Conservation (phyloP, 2,888 invertebrate genomes). For the Drosophila melanosoma region DNA sequence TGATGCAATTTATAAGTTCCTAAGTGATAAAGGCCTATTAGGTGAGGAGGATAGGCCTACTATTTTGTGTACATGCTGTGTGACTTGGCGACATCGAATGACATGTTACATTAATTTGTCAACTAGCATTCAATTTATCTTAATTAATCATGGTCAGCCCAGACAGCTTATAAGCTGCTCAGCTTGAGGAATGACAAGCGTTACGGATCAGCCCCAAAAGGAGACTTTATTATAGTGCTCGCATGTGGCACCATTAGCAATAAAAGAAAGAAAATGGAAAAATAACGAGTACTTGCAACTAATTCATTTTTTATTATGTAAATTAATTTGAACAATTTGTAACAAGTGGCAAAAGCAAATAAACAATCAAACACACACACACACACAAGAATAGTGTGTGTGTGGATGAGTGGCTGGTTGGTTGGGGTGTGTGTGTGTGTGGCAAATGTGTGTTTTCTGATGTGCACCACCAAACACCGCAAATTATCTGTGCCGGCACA, state of each 20-base stretch:
- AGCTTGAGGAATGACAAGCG: conserved; percentile 35
- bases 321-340: conserved; percentile 72
- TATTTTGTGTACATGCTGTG: conserved; percentile 16
- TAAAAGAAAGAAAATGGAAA: conserved; percentile 2
- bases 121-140: conserved; percentile 61
- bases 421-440: conserved; percentile 6
- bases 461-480: conserved; percentile 28
- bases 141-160: conserved; percentile 58
- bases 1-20: neutral
- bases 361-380: conserved; percentile 6
- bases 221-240: conserved; percentile 37
- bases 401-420: conserved; percentile 2
- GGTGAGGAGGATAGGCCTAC: neutral
- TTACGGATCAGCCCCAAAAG: conserved; percentile 14
- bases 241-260: neutral
- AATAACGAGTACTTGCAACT: conserved; percentile 43
- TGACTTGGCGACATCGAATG: conserved; percentile 12
- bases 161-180: conserved; percentile 33
- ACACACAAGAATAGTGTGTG: conserved; percentile 3
- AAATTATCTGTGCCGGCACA: conserved; percentile 68
- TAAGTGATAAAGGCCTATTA: neutral
- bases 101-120: conserved; percentile 32
- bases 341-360: conserved; percentile 52
- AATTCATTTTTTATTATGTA: conserved; percentile 77
- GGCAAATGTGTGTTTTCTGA: neutral